Evolutionary conservation across 2,888 invertebrate species (phyloP), one percentile per base, ranked within the genome.

Genomic region (Lithophane semibrunnea): DNA sequence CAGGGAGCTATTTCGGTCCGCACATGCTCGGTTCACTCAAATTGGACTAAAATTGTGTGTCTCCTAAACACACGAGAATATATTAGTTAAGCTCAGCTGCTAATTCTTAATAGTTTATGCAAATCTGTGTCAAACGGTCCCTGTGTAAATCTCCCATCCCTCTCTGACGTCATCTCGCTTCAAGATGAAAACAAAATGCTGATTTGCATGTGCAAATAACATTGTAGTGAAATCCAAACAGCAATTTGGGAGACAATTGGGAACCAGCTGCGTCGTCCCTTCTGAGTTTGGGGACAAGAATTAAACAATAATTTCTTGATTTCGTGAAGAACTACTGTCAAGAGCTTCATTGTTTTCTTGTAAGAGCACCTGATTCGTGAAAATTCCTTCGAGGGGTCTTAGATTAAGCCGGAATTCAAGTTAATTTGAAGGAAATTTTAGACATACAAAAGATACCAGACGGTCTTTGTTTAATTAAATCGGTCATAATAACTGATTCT

Each of bases 151-250:
- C 84, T 88, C 80, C 86, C 73, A 73, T 89, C 89, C 85, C 90
- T 81, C 79, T 90, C 85, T 86, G 87, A 89, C 85, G 73, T 90
- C 90, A 90, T 89, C 90, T 89, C 90, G 86, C 90, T 90, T 86
- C 88, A 88, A 91, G 91, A 94, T 92, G 92, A 95, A 96, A 96
- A 96, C 96, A 96, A 96, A 96, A 95, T 93, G 92, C 92, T 94
- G 94, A 96, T 96, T 96, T 96, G 95, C 96, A 96, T 96, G 94
- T 94, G 94, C 95, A 96, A 96, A 96, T 96, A 96, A 94, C 94
- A 91, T 89, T 93, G 94, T 95, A 95, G 95, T 93, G 95, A 94
- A 95, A 95, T 94, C 93, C 93, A 96, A 96, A 96, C 93, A 96
- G 94, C 92, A 96, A 96, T 96, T 96, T 94, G 90, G 93, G 88